Evolutionary conservation across 1,140 invertebrate genomes (phyloP), one percentile per base, ranked within the genome.

Genomic region (Bombus terrestris): DNA sequence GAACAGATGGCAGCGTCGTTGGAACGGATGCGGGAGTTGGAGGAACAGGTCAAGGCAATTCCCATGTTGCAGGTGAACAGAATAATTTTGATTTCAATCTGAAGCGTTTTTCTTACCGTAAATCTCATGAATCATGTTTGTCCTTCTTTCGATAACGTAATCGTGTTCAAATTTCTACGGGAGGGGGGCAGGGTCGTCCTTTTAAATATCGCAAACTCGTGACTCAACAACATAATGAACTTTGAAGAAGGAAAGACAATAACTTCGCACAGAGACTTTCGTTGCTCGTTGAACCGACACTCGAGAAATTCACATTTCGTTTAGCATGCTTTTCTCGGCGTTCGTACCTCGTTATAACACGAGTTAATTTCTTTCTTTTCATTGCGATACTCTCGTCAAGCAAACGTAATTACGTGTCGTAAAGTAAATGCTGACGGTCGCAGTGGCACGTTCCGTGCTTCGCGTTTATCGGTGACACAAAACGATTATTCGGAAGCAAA

Each of bases 41-140:
- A 98, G 95, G 97, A 98, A 93, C 97, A 98, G 95, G 97, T 98
- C 35, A 98, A 98, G 95, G 94, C 96, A 59, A 97, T 98, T 94
- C 98, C 98, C n/a, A 96, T 97, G 90, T 94, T 98, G 76, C 97
- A 98, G 96, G 97, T 98, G 92, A 94, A 89, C 81, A 83, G 75
- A 41, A 25, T 39, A 28, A 62, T 85, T 72, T 79, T 35, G 13
- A 32, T 22, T n/a, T 13, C 32, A 5, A 72, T 43, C 37, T 43
- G 39, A 37, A 9, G 1, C 22, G 41, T 10, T 47, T 37, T 15
- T 18, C 74, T 53, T 28, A 1, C 5, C 5, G n/a, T 32, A 39
- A 8, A 25, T 64, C 15, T 32, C 73, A 12, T 64, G 28, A 41
- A 41, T 78, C 35, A 41, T 13, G n/a, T 32, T n/a, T 32, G 1